Evolutionary conservation across 2,797 vertebrate species (phyloP), one percentile per base, ranked within the genome.

Genomic region (Coregonus sp.): DNA sequence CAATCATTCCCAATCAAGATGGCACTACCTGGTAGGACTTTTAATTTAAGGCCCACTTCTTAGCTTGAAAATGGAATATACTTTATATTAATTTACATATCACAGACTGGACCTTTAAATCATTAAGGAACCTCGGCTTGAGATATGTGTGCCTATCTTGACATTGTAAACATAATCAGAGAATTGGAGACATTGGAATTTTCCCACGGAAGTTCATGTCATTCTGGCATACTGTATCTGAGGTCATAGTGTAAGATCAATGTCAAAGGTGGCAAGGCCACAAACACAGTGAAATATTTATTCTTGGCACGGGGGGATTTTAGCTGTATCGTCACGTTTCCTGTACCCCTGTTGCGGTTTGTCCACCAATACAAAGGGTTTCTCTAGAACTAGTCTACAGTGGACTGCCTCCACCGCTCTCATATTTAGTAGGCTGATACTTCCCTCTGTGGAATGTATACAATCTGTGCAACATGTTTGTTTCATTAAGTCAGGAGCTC

Each of bases 11-110:
- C 78, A 59, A 82, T 29, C 65, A 86, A 70, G 15, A 52, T 90
- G 7, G 76, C 88, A 1, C 81, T 92, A 79, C 88, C 92, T 75
- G 93, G 95, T 96, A 88, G 71, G 87, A 5, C 1, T 40, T 37
- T 12, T 16, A 50, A 29, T 47, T 47, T 2, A 47, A 47, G 40
- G 7, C 7, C 40, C 40, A 40, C 40, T 40, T 47, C 9, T 11
- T 11, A 47, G 40, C 9, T 11, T 47, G 40, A 47, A 47, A 47
- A 35, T 47, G 9, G 40, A 47, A 47, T 47, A 12, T 47, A 47
- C 40, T 47, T 9, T 11, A 11, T 47, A 47, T 47, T 11, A 11
- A 47, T 11, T 47, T 2, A 11, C 40, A 47, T 47, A 47, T 47
- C 9, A 47, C 40, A 47, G 40, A 47, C 40, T 11, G 40, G 40